Percentiles rank a stretch among this genome's conserved stretches.
phyloP scores from a whole-genome alignment of 2,797 vertebrate species.

The Galagoides demidoff region DNA sequence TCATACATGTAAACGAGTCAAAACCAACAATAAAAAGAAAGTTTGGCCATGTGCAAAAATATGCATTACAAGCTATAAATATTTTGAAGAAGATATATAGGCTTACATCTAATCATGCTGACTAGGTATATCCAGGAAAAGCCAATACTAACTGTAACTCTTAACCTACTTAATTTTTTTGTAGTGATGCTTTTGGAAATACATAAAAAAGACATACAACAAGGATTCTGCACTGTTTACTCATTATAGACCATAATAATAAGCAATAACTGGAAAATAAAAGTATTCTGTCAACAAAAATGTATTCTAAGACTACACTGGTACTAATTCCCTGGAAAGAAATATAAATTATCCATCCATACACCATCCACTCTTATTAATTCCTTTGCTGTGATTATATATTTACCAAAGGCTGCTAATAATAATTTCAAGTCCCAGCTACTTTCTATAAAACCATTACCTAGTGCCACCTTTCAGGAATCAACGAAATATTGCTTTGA shows the following conservation, averaged over 20 bases:
- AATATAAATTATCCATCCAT: neutral
- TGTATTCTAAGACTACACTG: neutral
- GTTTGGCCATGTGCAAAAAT: neutral
- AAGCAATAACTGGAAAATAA: neutral
- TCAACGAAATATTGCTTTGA: neutral
- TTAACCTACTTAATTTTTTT: neutral
- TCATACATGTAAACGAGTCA: neutral
- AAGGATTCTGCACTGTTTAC: neutral
- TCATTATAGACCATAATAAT: neutral
- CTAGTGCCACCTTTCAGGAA: neutral
- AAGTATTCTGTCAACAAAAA: neutral
- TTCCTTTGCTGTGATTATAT: neutral
- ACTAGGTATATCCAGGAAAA: neutral
- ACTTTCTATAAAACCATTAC: neutral
- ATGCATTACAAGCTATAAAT: neutral
- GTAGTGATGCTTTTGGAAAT: neutral
- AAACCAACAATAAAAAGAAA: constrained; percentile 15
- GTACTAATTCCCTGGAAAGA: neutral
- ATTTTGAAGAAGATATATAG: neutral
- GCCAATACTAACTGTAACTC: neutral
- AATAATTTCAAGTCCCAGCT: neutral
- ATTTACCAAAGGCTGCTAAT: neutral
- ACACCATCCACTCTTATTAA: neutral
- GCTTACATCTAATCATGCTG: neutral
- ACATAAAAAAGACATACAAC: neutral